Conservation (phyloP, 2,888 invertebrate genomes). For the Drosophila merina region DNA sequence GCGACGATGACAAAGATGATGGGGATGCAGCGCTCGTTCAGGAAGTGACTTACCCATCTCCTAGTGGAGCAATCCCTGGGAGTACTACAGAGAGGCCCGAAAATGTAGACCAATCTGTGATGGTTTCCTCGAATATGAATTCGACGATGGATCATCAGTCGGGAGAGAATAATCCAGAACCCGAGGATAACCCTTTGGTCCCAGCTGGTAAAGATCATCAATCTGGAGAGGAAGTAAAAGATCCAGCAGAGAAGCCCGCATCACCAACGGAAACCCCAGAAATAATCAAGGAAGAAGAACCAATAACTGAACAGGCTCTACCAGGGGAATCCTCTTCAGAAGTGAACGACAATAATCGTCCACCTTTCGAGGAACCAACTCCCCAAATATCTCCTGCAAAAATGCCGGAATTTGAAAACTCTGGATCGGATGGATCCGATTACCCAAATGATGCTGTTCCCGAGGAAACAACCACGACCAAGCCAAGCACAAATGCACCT, state of each 20-base stretch:
- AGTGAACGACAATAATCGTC: not conserved
- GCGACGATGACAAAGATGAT: not conserved
- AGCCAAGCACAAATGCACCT: not conserved
- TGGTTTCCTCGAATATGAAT: not conserved
- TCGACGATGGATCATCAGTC: not conserved
- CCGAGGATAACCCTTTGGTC: not conserved
- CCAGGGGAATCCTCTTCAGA: not conserved
- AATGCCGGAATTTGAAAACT: not conserved
- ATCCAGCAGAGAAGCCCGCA: not conserved
- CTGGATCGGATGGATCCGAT: slow-evolving; percentile 3
- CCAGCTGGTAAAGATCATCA: not conserved
- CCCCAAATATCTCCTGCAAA: not conserved
- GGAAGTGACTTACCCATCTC: not conserved
- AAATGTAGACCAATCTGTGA: not conserved
- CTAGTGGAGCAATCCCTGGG: not conserved
- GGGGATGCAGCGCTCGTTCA: not conserved
- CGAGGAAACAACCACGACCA: not conserved
- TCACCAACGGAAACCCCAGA: not conserved
- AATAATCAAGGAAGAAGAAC: not conserved
- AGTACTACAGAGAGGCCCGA: slow-evolving; percentile 3
- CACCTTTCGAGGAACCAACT: not conserved
- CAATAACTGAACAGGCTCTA: not conserved
- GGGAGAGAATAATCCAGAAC: not conserved
- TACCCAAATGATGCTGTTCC: slow-evolving; percentile 35
- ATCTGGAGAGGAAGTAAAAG: not conserved